A percentile compares a stretch with the other conserved stretches of the same genome.
phyloP scores from a whole-genome alignment of 1,140 invertebrate species.

The Papilio glaucus region DNA sequence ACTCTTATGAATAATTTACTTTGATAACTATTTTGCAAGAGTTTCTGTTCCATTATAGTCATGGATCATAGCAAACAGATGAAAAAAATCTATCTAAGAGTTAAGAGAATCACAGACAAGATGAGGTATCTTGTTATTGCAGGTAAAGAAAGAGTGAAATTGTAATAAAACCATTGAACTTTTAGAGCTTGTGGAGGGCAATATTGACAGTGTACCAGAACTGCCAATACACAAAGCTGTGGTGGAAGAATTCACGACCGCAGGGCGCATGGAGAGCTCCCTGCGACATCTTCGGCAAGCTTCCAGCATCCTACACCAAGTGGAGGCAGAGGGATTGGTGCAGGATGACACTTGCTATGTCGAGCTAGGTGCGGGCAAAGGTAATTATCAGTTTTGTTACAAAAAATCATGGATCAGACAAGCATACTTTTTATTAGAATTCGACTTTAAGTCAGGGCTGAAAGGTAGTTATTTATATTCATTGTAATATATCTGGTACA shows the following conservation, averaged over 20 bases:
- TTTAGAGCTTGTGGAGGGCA: conserved; percentile 60
- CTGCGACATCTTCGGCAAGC: conserved; percentile 89
- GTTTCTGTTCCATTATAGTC: too few relatives aligned
- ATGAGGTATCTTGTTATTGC: too few relatives aligned
- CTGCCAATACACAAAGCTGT: conserved; percentile 80
- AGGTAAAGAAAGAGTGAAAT: too few relatives aligned
- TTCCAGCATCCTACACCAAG: conserved; percentile 86
- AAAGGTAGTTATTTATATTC: conserved; percentile 86
- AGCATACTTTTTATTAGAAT: too few relatives aligned
- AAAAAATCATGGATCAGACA: too few relatives aligned
- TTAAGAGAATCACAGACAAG: too few relatives aligned
- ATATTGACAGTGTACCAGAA: conserved; percentile 58
- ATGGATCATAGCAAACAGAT: too few relatives aligned
- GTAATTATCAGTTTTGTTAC: too few relatives aligned
- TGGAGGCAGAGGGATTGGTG: conserved; percentile 84
- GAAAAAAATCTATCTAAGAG: too few relatives aligned
- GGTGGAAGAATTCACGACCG: conserved; percentile 85
- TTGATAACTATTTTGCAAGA: too few relatives aligned
- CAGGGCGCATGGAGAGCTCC: conserved; percentile 85
- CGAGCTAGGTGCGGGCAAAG: conserved; percentile 95
- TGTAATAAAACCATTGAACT: conserved; percentile 34
- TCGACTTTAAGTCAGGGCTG: too few relatives aligned
- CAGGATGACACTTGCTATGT: conserved; percentile 87
- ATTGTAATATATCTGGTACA: too few relatives aligned
- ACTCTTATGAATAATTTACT: conserved; percentile 41